phyloP scores from a whole-genome alignment of 1,140 invertebrate genomes.

The Lordiphosa stackelbergi region DNA sequence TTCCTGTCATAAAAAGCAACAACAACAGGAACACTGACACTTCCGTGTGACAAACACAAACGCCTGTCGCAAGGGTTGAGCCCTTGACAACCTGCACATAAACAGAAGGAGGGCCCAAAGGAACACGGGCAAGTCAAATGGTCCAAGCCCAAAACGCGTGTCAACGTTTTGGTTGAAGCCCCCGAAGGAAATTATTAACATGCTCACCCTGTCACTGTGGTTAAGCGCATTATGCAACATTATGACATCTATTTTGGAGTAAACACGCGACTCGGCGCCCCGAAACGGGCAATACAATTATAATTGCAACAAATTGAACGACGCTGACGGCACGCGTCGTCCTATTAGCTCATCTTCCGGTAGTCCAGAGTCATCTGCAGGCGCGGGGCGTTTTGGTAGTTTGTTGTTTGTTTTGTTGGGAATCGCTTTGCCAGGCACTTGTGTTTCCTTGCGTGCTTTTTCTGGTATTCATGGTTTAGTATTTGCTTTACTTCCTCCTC shows the following conservation, averaged over 20 bases:
- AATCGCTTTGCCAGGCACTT: conserved; percentile 6
- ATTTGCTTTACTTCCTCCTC: conserved; percentile 29
- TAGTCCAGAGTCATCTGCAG: conserved; percentile 11
- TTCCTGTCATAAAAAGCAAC: conserved; percentile 48
- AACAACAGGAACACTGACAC: conserved; percentile 15
- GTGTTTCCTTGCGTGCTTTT: neutral
- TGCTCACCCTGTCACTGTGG: conserved; percentile 27
- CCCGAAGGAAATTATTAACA: conserved; percentile 36
- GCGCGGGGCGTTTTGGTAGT: conserved; percentile 3
- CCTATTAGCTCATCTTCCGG: conserved; percentile 47
- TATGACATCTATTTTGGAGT: conserved; percentile 31
- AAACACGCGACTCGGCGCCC: conserved; percentile 20
- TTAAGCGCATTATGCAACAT: conserved; percentile 55
- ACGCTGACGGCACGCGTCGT: conserved; percentile 43
- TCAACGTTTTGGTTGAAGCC: conserved; percentile 17
- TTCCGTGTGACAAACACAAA: conserved; percentile 37
- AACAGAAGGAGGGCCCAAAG: conserved; percentile 1
- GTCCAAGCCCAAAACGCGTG: conserved; percentile 34
- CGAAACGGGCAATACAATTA: conserved; percentile 40
- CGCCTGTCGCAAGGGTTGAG: conserved; percentile 28
- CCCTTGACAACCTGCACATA: conserved; percentile 46
- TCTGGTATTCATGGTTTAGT: conserved; percentile 1
- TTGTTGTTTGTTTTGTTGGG: conserved; percentile 6
- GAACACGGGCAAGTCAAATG: conserved; percentile 29
- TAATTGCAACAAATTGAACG: conserved; percentile 62